phyloP scores from a whole-genome alignment of 2,113 vertebrate species.

The Canis aureus region DNA sequence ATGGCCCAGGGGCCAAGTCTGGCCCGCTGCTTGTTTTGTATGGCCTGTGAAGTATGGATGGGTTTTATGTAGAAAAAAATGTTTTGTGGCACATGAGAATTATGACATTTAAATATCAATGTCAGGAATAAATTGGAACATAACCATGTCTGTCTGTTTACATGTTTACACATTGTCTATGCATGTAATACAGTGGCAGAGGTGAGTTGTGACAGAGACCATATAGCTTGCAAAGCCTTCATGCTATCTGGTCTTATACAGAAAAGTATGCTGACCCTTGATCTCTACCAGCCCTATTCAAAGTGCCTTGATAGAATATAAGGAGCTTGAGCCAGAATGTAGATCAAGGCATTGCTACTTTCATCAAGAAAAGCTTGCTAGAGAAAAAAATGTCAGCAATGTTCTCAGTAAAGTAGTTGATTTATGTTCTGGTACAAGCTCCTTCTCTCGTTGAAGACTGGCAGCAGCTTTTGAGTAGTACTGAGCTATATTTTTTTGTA shows the following conservation, averaged over 20 bases:
- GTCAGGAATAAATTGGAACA: background rate
- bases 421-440: background rate
- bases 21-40: background rate
- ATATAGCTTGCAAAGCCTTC: background rate
- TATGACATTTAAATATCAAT: background rate
- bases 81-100: constrained; percentile 16
- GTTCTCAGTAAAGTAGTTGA: constrained; percentile 2
- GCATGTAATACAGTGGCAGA: background rate
- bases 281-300: background rate
- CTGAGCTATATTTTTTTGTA: background rate
- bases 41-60: background rate
- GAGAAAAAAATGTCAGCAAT: background rate
- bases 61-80: constrained; percentile 38
- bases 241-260: background rate
- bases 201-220: background rate
- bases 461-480: constrained; percentile 4
- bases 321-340: background rate
- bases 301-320: background rate
- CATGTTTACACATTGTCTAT: background rate
- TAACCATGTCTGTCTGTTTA: background rate
- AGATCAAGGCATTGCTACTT: background rate
- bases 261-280: constrained; percentile 8
- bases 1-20: background rate
- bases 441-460: background rate
- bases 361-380: background rate